phyloP scores from a whole-genome alignment of 2,888 invertebrate species.

The Apotomis capreana region DNA sequence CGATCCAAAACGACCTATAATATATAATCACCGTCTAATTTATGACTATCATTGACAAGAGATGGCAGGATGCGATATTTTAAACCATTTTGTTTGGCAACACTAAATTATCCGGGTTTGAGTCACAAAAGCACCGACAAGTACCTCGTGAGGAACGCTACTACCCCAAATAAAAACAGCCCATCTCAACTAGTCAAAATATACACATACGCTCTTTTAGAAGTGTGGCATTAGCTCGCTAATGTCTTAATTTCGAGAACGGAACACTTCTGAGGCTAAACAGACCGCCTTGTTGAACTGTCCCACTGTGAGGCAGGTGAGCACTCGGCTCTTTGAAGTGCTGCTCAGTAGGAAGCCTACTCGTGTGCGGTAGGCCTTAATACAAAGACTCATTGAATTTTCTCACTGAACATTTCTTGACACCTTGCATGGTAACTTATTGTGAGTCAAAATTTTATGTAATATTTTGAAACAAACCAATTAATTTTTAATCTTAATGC shows the following conservation, averaged over 20 bases:
- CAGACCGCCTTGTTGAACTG: conserved; percentile 69
- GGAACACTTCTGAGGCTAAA: conserved; percentile 72
- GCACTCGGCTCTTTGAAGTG: conserved; percentile 32
- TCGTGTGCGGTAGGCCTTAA: conserved; percentile 36
- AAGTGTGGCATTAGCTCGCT: conserved; percentile 53
- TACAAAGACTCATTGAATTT: conserved; percentile 16
- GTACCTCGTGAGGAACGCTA: conserved; percentile 19
- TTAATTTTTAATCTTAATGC: background rate
- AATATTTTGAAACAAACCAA: background rate
- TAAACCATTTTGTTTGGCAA: conserved; percentile 49
- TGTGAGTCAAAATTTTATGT: background rate
- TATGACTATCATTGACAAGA: conserved; percentile 41
- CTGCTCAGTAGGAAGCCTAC: conserved; percentile 25
- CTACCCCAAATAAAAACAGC: conserved; percentile 14
- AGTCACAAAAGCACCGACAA: conserved; percentile 67
- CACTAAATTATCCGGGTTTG: conserved; percentile 59
- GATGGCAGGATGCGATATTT: conserved; percentile 47
- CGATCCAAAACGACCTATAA: conserved; percentile 26
- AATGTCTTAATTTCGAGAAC: conserved; percentile 79
- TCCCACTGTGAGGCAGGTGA: conserved; percentile 60
- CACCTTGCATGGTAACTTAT: background rate
- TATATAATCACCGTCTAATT: conserved; percentile 40
- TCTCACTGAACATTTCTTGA: background rate
- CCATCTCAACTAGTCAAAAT: background rate
- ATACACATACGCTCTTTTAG: conserved; percentile 11